Evolutionary conservation across 2,113 vertebrate genomes (phyloP).

Genomic region (Ceratotherium simum): DNA sequence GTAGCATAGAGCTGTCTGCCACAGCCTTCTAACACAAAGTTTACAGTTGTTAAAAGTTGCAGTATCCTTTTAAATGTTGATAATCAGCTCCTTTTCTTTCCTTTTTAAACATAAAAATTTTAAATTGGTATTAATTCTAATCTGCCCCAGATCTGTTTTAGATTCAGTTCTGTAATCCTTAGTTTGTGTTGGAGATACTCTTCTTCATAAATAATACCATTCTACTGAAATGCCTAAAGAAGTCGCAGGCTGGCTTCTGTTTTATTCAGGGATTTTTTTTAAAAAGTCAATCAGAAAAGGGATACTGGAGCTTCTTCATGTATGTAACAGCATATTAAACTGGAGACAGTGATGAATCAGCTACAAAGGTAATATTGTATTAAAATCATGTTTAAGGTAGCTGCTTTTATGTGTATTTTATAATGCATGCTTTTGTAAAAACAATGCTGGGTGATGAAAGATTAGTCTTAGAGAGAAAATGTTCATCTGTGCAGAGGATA

Average conservation of each 20-base stretch:
- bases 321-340: constrained; percentile 80
- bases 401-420: constrained; percentile 87
- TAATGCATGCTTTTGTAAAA: constrained; percentile 86
- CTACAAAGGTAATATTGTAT: constrained; percentile 83
- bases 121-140: constrained; percentile 68
- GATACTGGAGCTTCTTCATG: constrained; percentile 86
- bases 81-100: constrained; percentile 76
- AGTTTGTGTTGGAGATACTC: constrained; percentile 74
- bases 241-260: constrained; percentile 88
- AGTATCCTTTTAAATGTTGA: constrained; percentile 86
- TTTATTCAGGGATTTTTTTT: constrained; percentile 90
- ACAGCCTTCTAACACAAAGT: constrained; percentile 82
- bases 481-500: constrained; percentile 72
- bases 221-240: constrained; percentile 85
- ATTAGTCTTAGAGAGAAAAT: constrained; percentile 77
- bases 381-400: constrained; percentile 83
- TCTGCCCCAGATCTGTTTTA: constrained; percentile 69
- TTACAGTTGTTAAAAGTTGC: constrained; percentile 84
- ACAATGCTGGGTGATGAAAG: constrained; percentile 76
- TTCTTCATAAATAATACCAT: constrained; percentile 78
- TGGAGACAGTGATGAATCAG: constrained; percentile 84
- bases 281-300: constrained; percentile 81
- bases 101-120: constrained; percentile 69
- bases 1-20: constrained; percentile 86
- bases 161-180: constrained; percentile 72